Evolutionary conservation across 64 coral and sea anemone species (phyloP), one percentile per base, ranked within the genome.

Genomic region (Exaiptasia diaphana): DNA sequence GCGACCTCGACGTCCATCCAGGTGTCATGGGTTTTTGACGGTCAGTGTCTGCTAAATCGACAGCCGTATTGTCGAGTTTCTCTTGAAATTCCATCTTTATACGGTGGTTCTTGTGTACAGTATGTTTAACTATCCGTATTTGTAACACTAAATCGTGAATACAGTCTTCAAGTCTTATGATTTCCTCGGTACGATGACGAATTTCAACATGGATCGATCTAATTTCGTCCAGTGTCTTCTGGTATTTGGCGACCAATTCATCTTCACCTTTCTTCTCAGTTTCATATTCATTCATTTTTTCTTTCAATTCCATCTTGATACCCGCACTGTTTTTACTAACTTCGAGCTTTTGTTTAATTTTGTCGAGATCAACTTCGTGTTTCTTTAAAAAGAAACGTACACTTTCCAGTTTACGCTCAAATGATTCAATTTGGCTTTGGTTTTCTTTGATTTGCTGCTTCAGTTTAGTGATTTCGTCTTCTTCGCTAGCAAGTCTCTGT

Each of bases 131-230:
- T 3, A 71, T 50, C 22, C 80, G 74, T 24, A 89, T 85, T 44
- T 89, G 91, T 64, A 95, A 83, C 22, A 95, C 28, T 22, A 33
- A 73, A 24, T 95, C 91, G 79, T 95, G 91, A 34, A 95, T 85
- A 5, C 35, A 55, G 30, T 95, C 91, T 64, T 95, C 91, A 28
- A 95, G 53, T 0, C 1, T 49, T 25, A 95, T 95, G 6, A 52
- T 63, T 0, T 89, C 86, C 31, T 88, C 75, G 3, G 86, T 77
- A 15, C 55, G 56, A 49, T 95, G 91, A 5, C 91, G 87, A 33
- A 95, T 95, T 23, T 95, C 91, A 0, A 95, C 86, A 43, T 95
- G 91, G 18, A 74, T 60, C 8, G 86, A 87, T 57, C 91, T 74
- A 29, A 95, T 90, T 9, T 53, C 11, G 27, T 95, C 86, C 59